Base-by-base conservation (phyloP, 2,113 vertebrate genomes). In the Natator depressus region DNA sequence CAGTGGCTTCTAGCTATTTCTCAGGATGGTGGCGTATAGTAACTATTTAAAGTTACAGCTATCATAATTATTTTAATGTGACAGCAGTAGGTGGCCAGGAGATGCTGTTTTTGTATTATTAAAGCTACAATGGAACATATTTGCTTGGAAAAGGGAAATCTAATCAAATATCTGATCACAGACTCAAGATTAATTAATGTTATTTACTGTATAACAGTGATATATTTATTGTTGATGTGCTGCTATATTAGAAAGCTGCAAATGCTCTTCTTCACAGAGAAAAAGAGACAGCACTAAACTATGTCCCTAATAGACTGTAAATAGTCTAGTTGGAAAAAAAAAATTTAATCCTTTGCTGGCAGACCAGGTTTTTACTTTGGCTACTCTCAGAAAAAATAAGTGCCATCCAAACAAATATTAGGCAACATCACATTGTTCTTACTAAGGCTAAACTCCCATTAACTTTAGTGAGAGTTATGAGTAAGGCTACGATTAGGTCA, bases 11-110 rank as follows among this genome's bases (percentile, higher is more conserved):
- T 69, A 97, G 85, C 55, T 90, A 87, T 25, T 88, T 6, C 11
- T 93, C 87, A 50, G 94, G 96, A 95, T 46, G 13, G 13, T 82
- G 80, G 90, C 83, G 69, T 53, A 92, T 0, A 50, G 55, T 83
- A 94, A 96, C 75, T 93, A 82, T 62, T 91, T 54, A 87, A 88
- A 92, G n/a, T 91, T 95, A 72, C 55, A 90, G 65, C 8, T 1
- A 80, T 84, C 80, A 94, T 95, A 85, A 91, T 93, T 89, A 97
- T 94, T 94, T 93, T 88, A 86, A 90, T 8, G 3, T 94, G 84
- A 96, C 90, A 96, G 93, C 51, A 82, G 62, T 88, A 92, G 47
- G 84, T 83, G 65, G 47, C 62, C 55, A 78, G n/a, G 80, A 25
- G 84, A 35, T 57, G 81, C 4, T 86, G 54, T 14, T 81, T 88